These are phyloP conservation scores for Pterocles burchelli DNA, from an alignment of 2,113 vertebrate species.

Conservation along the genomic window DNA sequence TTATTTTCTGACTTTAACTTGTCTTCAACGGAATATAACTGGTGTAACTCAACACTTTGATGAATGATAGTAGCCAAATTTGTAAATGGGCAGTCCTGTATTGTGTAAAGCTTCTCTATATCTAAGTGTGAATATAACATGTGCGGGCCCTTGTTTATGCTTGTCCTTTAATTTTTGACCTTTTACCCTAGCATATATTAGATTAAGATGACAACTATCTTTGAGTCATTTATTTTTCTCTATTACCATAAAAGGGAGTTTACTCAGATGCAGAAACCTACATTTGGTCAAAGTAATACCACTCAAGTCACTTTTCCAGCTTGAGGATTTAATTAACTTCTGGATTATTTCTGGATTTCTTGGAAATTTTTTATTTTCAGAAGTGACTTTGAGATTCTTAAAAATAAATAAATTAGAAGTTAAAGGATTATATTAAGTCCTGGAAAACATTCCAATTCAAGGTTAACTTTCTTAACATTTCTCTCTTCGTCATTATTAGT, in stretches of 20 bases:
- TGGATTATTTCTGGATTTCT: not conserved
- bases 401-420: not conserved
- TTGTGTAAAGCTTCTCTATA: not conserved
- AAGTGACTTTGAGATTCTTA: not conserved
- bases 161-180: not conserved
- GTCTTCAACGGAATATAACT: not conserved
- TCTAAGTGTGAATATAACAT: not conserved
- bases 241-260: not conserved
- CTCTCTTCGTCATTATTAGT: not conserved
- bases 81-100: not conserved
- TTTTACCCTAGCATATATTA: not conserved
- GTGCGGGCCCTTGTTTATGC: not conserved
- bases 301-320: not conserved
- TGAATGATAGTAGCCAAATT: not conserved
- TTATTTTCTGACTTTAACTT: not conserved
- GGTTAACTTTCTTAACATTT: not conserved
- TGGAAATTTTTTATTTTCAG: not conserved
- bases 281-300: not conserved
- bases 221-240: not conserved
- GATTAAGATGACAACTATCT: not conserved
- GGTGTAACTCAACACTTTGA: not conserved
- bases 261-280: not conserved
- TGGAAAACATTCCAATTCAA: not conserved
- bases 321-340: not conserved
- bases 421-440: not conserved